Conservation (phyloP, 2,888 invertebrate species). For the Neoascia interrupta region DNA sequence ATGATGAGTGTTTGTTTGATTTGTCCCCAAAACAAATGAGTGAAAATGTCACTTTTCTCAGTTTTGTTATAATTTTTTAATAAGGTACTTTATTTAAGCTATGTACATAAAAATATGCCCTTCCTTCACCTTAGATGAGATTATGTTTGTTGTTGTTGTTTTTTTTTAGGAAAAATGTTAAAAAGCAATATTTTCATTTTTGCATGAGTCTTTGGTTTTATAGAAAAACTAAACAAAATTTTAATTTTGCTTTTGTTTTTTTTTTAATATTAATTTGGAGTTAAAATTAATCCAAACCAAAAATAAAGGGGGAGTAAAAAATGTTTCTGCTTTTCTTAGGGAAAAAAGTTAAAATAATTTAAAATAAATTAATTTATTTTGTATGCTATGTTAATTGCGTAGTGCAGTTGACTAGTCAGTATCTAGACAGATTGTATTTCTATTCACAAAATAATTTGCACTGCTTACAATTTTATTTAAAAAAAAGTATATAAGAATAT, state of each 20-base stretch:
- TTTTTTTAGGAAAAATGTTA: constrained; percentile 58
- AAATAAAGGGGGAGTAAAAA: constrained; percentile 3
- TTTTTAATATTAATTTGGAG: constrained; percentile 31
- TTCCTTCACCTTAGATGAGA: constrained; percentile 50
- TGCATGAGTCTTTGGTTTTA: constrained; percentile 43
- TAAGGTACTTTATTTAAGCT: constrained; percentile 41
- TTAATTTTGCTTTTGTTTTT: constrained; percentile 37
- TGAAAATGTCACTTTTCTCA: constrained; percentile 73
- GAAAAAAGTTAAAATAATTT: constrained; percentile 43
- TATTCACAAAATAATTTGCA: constrained; percentile 77
- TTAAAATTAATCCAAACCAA: constrained; percentile 40
- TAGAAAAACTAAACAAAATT: constrained; percentile 65
- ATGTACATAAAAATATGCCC: constrained; percentile 62
- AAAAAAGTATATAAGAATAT: constrained; percentile 32
- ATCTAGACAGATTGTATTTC: constrained; percentile 13
- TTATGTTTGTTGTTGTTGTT: neutral
- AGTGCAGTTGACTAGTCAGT: constrained; percentile 34
- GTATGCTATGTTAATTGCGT: constrained; percentile 38
- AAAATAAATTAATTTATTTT: constrained; percentile 17
- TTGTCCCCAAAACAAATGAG: constrained; percentile 79
- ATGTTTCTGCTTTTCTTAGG: neutral
- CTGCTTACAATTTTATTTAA: constrained; percentile 73
- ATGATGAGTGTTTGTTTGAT: constrained; percentile 43
- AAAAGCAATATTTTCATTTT: constrained; percentile 50
- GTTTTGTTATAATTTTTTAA: constrained; percentile 24